Base-by-base conservation (phyloP, 2,113 vertebrate species). In the Ancistrus triradiatus region DNA sequence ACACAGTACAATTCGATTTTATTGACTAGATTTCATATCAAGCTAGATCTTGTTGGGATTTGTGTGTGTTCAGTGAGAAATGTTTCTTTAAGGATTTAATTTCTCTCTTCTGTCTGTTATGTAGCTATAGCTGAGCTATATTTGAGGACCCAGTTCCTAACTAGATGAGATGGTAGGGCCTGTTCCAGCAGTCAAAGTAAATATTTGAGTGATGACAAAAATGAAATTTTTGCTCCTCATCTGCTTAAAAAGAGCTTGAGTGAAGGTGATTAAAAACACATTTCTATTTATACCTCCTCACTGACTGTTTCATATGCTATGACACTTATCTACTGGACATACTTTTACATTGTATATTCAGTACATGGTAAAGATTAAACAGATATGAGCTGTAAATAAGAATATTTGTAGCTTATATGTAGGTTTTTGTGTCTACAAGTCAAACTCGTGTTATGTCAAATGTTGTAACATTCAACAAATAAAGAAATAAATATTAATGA, bases 191-290 rank as follows among this genome's bases (percentile, higher is more conserved):
- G 53, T 49, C 53, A 43, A 28, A 42, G 33, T 56, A 59, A 55
- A 64, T 69, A 64, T 53, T 68, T 68, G 55, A 65, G 46, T 68
- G 22, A 63, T 60, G 35, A 68, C 47, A 68, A 68, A 68, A 35
- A 25, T 18, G 18, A 48, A 64, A 18, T 11, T 18, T 50, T 50
- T 35, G n/a, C 51, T 49, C 2, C 27, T 53, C 37, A 58, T 59
- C 38, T 68, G 46, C 49, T 31, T 18, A 52, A 27, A 37, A 37
- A 11, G 35, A 19, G 43, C 13, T n/a, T 17, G 21, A 64, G 61
- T 46, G 50, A 35, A 33, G 3, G 7, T 52, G 31, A 42, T 68
- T 63, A 58, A 63, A 48, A 56, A 51, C 59, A 44, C 51, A 58
- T 33, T 24, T 47, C 58, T 59, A 42, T 59, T 63, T 68, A 18